Evolutionary conservation across 2,113 vertebrate genomes (phyloP).

Genomic region (Tupaia chinensis): DNA sequence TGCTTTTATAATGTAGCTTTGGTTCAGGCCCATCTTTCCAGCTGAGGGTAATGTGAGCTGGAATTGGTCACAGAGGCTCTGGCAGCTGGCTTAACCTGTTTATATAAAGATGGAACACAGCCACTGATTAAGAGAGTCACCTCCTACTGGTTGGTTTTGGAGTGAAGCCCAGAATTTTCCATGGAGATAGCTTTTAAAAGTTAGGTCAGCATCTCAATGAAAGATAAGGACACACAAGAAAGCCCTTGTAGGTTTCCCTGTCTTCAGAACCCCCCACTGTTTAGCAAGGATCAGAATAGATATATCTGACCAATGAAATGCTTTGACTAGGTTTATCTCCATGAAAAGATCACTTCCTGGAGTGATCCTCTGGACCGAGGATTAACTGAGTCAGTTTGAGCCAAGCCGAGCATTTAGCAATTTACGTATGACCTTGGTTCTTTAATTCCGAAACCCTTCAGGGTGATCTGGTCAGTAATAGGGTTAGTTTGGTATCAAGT

Average conservation of each 20-base stretch:
- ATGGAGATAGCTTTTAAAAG: constrained; percentile 82
- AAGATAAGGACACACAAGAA: constrained; percentile 81
- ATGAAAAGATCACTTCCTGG: constrained; percentile 53
- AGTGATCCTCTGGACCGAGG: constrained; percentile 27
- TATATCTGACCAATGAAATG: constrained; percentile 65
- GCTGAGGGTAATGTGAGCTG: constrained; percentile 74
- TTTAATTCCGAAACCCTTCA: constrained; percentile 6
- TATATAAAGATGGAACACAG: constrained; percentile 81
- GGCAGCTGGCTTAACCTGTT: constrained; percentile 84
- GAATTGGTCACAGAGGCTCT: constrained; percentile 71
- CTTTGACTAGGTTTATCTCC: constrained; percentile 54
- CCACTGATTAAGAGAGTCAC: constrained; percentile 82
- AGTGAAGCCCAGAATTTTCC: constrained; percentile 83
- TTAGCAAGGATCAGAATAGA: constrained; percentile 61
- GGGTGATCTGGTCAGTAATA: not conserved
- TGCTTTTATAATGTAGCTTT: constrained; percentile 68
- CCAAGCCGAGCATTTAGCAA: constrained; percentile 51
- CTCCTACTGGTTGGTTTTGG: constrained; percentile 83
- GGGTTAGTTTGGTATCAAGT: constrained; percentile 32
- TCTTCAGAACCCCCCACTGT: constrained; percentile 65
- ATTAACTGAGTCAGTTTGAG: constrained; percentile 58
- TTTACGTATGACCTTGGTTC: not conserved
- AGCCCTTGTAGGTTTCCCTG: constrained; percentile 76
- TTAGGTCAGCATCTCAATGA: constrained; percentile 79
- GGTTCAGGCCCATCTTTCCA: constrained; percentile 63